Evolutionary conservation across 2,113 vertebrate species (phyloP).

Genomic region (Sinocyclocheilus maitianheensis): DNA sequence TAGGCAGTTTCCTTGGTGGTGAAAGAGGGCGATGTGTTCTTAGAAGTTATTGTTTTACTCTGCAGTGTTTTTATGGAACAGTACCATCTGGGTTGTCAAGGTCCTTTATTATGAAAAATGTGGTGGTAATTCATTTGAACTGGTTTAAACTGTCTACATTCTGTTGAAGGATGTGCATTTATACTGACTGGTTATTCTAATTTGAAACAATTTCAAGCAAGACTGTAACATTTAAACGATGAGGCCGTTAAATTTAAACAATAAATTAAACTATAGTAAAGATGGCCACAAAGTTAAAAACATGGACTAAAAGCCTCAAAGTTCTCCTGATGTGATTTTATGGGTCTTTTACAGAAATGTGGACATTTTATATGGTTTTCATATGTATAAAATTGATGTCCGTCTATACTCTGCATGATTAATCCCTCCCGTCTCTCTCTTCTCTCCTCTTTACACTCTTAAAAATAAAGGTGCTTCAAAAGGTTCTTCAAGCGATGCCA

Average conservation of each 20-base stretch:
- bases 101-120: not conserved
- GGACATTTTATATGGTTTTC: not conserved
- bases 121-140: not conserved
- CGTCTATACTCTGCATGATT: not conserved
- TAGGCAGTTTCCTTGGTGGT: conserved; percentile 16
- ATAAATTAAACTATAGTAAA: not conserved
- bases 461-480: too few relatives aligned
- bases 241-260: not conserved
- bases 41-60: not conserved
- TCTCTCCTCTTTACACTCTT: not conserved
- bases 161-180: not conserved
- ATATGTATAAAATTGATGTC: not conserved
- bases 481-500: too few relatives aligned
- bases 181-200: not conserved
- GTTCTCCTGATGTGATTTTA: not conserved
- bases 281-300: not conserved
- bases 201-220: not conserved
- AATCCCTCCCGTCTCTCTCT: not conserved
- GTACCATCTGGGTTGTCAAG: not conserved
- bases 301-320: too few relatives aligned
- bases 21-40: conserved; percentile 3
- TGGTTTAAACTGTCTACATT: not conserved
- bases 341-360: not conserved
- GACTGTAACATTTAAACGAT: not conserved
- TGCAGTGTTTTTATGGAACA: not conserved